Base-by-base conservation (phyloP, 2,113 vertebrate species). In the Larimichthys crocea region DNA sequence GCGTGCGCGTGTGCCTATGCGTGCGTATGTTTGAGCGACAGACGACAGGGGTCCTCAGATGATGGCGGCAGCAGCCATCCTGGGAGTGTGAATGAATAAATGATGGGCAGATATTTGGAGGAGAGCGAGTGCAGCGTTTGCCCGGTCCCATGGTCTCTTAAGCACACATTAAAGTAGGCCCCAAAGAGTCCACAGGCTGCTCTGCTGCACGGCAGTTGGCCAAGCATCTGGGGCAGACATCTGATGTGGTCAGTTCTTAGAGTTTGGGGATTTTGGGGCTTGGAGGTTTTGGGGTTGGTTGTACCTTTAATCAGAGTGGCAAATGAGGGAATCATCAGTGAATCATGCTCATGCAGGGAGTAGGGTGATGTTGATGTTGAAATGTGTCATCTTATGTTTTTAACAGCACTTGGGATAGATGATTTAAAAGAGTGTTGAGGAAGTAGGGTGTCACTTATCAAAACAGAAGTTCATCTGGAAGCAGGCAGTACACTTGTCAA, bases 71-170 rank as follows among this genome's bases (percentile, higher is more conserved):
- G 80, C 26, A 20, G 76, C 74, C 84, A 31, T 92, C 90, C 82
- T 53, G 90, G 87, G 80, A 88, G 86, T 73, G 83, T 49, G 44
- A 71, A 92, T 94, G 85, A 94, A 95, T 94, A 94, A 94, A 92
- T 93, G 80, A 95, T 95, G 67, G 86, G 76, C 80, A 83, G 88
- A 93, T 90, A 90, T 93, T 85, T 88, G 89, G 86, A 89, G 76
- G 73, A 79, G 86, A 86, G 85, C n/a, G 62, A 82, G 64, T 16
- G 44, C 66, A 65, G 82, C 76, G 16, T 84, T 81, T 44, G 49
- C 82, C 56, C 2, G 31, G 85, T 91, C 81, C 88, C 85, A 48
- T 4, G 59, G 87, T 90, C 86, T 93, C 89, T 84, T 90, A 89
- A 89, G 90, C 88, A 86, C 91, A 88, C 83, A 88, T 85, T 88